Conservation (phyloP, 2,797 vertebrate genomes). For the Anomalospiza imberbis region DNA sequence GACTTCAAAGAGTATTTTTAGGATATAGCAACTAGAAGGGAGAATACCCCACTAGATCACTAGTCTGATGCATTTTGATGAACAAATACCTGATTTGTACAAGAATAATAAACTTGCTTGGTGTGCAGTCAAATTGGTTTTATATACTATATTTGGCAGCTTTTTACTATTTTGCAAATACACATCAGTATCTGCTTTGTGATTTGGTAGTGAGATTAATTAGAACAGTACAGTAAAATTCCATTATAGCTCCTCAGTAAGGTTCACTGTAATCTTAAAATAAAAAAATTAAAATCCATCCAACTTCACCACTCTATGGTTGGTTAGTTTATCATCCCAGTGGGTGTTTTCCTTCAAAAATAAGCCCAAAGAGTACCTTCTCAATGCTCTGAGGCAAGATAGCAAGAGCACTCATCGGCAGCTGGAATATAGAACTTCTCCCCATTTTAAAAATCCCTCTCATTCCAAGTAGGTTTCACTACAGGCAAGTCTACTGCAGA, state of each 20-base stretch:
- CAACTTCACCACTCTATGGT: background rate
- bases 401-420: conserved; percentile 29
- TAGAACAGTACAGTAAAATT: background rate
- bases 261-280: background rate
- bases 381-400: conserved; percentile 32
- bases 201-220: background rate
- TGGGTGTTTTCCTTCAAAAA: background rate
- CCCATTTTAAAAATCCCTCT: background rate
- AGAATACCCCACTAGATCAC: background rate
- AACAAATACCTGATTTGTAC: background rate
- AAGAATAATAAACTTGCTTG: background rate
- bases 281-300: background rate
- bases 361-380: conserved; percentile 58
- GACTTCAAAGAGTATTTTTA: background rate
- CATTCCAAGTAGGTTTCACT: conserved; percentile 21
- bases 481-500: conserved; percentile 44
- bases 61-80: background rate
- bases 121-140: background rate
- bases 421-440: background rate
- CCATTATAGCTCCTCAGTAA: background rate
- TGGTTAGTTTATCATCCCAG: background rate
- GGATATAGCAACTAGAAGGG: background rate
- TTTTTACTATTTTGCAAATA: conserved; percentile 5
- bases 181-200: background rate
- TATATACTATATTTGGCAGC: background rate